Evolutionary conservation across 1,140 invertebrate genomes (phyloP).

Genomic region (Eupristina koningsbergeri): DNA sequence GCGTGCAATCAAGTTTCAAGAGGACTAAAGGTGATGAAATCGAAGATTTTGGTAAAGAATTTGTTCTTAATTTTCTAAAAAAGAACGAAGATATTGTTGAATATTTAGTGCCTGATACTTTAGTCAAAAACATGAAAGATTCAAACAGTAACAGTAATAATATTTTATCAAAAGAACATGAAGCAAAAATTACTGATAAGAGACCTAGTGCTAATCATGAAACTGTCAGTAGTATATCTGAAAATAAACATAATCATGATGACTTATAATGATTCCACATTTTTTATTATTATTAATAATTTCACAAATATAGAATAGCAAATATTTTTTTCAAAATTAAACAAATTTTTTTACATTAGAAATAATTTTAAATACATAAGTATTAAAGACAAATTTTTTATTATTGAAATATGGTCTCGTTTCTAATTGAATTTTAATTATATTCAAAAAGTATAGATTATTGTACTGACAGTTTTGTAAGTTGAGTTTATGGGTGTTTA

Average conservation of each 20-base stretch:
- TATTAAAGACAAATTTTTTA: not conserved
- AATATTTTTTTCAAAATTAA: conserved; percentile 35
- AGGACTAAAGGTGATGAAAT: conserved; percentile 36
- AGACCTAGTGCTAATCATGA: not conserved
- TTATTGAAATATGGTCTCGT: not conserved
- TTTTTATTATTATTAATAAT: conserved; percentile 49
- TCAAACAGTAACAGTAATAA: conserved; percentile 9
- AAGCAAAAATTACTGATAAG: not conserved
- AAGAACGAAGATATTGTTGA: conserved; percentile 15
- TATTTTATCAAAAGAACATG: not conserved
- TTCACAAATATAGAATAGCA: not conserved
- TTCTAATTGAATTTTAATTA: not conserved
- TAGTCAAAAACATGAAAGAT: conserved; percentile 23
- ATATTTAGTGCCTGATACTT: conserved; percentile 42
- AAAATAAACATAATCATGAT: conserved; percentile 58
- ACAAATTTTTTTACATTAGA: not conserved
- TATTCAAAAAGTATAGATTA: not conserved
- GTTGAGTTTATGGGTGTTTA: conserved; percentile 29
- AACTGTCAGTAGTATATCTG: conserved; percentile 35
- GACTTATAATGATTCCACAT: conserved; percentile 58
- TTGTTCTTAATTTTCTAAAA: not conserved
- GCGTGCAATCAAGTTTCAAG: conserved; percentile 7
- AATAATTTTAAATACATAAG: conserved; percentile 19
- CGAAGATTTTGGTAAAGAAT: not conserved
- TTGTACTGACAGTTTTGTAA: conserved; percentile 15